Evolutionary conservation across 2,888 invertebrate genomes (phyloP).

Genomic region (Trissonchulus sp.): DNA sequence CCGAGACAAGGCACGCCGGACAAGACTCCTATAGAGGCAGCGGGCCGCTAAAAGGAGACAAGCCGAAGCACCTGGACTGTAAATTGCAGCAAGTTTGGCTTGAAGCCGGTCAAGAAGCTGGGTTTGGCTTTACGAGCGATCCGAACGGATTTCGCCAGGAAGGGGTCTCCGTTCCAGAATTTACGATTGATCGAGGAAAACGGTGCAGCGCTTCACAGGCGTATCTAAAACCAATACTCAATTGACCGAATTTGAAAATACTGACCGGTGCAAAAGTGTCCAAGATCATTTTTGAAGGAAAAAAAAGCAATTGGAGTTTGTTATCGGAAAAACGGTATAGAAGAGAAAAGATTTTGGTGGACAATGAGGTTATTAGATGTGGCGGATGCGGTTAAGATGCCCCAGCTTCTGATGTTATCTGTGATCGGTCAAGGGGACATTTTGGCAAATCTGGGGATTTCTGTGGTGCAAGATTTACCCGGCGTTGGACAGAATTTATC

Average conservation of each 20-base stretch:
- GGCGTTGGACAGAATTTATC: constrained; percentile 70
- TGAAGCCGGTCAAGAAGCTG: constrained; percentile 50
- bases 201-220: constrained; percentile 66
- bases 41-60: constrained; percentile 55
- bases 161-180: constrained; percentile 56
- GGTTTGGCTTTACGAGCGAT: constrained; percentile 55
- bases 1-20: no score
- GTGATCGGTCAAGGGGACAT: constrained; percentile 21
- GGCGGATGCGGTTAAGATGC: constrained; percentile 86
- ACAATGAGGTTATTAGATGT: constrained; percentile 75
- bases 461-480: constrained; percentile 61
- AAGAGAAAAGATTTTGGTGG: no score
- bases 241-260: constrained; percentile 17
- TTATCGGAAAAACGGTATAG: no score
- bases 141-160: no score
- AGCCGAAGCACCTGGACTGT: constrained; percentile 55
- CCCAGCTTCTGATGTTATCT: constrained; percentile 85
- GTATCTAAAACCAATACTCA: constrained; percentile 58
- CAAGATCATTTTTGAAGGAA: constrained; percentile 52
- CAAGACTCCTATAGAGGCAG: constrained; percentile 55
- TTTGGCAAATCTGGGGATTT: constrained; percentile 56
- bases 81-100: constrained; percentile 54
- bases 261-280: no score
- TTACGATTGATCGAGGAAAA: constrained; percentile 54
- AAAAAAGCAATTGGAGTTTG: no score